A percentile compares a stretch with the other conserved stretches of the same genome.
These are phyloP conservation scores for Cryptocheilus praepositus DNA, from an alignment of 2,888 invertebrate species.

Conservation along the genomic window DNA sequence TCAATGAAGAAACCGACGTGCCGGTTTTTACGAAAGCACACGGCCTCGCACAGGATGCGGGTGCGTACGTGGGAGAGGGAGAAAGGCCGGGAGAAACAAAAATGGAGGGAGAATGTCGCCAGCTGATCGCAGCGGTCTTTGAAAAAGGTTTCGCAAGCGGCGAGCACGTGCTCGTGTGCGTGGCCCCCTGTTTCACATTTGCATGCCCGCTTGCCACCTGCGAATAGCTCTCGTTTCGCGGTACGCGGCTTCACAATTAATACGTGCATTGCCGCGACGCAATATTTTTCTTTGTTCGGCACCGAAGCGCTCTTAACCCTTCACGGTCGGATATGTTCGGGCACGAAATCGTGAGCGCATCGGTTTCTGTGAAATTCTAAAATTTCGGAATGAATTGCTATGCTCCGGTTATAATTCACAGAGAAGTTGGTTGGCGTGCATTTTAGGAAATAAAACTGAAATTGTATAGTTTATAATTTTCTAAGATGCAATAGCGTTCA, in stretches of 20 bases:
- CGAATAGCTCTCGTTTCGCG: conserved; percentile 39
- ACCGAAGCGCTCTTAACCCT: no score
- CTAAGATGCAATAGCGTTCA: no score
- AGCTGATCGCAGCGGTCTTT: conserved; percentile 61
- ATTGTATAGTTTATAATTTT: no score
- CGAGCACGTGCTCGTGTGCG: conserved; percentile 58
- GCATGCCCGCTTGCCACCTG: conserved; percentile 56
- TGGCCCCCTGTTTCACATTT: conserved; percentile 46
- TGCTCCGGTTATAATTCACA: no score
- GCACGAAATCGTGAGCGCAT: no score
- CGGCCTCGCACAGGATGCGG: conserved; percentile 54
- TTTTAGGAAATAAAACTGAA: no score
- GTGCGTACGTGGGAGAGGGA: conserved; percentile 48
- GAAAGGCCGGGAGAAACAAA: conserved; percentile 14
- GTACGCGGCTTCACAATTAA: conserved; percentile 26
- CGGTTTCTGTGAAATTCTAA: no score
- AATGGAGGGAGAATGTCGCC: conserved; percentile 43
- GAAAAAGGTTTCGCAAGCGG: conserved; percentile 56
- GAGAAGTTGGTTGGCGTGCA: no score
- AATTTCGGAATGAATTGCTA: no score
- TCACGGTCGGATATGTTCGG: no score
- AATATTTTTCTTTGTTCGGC: not conserved
- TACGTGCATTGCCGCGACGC: not conserved
- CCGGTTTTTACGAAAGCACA: conserved; percentile 54
- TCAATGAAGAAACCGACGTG: conserved; percentile 53